These are phyloP conservation scores for Dissostichus mawsoni DNA, from an alignment of 2,113 vertebrate genomes.

Conservation along the genomic window DNA sequence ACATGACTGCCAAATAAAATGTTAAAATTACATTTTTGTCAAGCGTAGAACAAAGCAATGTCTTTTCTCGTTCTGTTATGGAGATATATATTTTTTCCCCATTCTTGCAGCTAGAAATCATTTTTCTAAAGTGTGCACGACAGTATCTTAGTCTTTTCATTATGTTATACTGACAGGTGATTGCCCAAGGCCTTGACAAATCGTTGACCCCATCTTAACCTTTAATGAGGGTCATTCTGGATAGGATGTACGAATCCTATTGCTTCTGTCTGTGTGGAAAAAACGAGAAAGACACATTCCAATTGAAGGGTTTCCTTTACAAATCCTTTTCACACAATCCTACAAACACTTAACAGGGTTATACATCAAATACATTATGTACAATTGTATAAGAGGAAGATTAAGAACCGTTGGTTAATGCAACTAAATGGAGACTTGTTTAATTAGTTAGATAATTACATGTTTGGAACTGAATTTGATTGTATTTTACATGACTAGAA, in stretches of 20 bases:
- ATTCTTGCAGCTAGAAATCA: background rate
- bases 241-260: background rate
- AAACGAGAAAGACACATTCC: background rate
- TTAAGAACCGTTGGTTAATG: background rate
- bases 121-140: background rate
- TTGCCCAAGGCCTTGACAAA: constrained; percentile 21
- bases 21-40: background rate
- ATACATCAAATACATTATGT: background rate
- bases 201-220: constrained; percentile 6
- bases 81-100: too few species aligned
- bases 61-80: background rate
- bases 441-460: background rate
- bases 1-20: background rate
- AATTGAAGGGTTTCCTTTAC: background rate
- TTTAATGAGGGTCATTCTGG: background rate
- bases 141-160: background rate
- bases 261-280: background rate
- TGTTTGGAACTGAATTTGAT: background rate
- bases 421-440: background rate
- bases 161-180: constrained; percentile 13
- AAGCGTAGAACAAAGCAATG: background rate
- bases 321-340: background rate
- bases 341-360: background rate
- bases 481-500: background rate
- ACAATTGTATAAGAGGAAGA: background rate